phyloP scores from a whole-genome alignment of 1,140 invertebrate species.

The Belonocnema kinseyi region DNA sequence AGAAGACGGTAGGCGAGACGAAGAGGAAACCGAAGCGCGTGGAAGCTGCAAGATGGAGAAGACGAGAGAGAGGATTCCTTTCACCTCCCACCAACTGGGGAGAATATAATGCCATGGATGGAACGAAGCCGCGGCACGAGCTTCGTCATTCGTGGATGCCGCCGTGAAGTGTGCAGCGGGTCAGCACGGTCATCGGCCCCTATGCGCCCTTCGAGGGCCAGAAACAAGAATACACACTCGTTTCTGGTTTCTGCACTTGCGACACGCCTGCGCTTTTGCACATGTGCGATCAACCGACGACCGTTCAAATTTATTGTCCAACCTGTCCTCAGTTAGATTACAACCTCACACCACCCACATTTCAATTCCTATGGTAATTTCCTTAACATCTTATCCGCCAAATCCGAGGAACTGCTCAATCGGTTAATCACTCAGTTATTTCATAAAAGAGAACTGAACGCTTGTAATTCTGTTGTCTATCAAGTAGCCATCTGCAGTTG shows the following conservation, averaged over 20 bases:
- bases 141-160: conserved; percentile 53
- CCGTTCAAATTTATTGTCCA: conserved; percentile 1
- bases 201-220: conserved; percentile 41
- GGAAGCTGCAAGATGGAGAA: conserved; percentile 27
- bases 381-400: no score
- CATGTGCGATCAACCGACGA: conserved; percentile 14
- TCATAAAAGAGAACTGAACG: no score
- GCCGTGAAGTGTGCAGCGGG: conserved; percentile 60
- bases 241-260: conserved; percentile 29
- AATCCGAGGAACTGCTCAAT: no score
- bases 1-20: conserved; percentile 40
- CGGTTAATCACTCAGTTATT: no score
- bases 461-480: no score
- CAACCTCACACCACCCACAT: no score
- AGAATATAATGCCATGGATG: conserved; percentile 48
- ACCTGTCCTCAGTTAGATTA: not conserved
- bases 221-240: conserved; percentile 12
- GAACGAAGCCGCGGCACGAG: conserved; percentile 59
- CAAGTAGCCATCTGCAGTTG: no score
- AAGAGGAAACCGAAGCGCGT: conserved; percentile 37
- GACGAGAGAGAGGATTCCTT: conserved; percentile 59
- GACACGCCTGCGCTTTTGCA: conserved; percentile 12
- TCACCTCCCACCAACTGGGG: conserved; percentile 58
- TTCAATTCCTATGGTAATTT: no score
- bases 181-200: conserved; percentile 72